phyloP scores from a whole-genome alignment of 1,140 invertebrate species.

The Bombus huntii region DNA sequence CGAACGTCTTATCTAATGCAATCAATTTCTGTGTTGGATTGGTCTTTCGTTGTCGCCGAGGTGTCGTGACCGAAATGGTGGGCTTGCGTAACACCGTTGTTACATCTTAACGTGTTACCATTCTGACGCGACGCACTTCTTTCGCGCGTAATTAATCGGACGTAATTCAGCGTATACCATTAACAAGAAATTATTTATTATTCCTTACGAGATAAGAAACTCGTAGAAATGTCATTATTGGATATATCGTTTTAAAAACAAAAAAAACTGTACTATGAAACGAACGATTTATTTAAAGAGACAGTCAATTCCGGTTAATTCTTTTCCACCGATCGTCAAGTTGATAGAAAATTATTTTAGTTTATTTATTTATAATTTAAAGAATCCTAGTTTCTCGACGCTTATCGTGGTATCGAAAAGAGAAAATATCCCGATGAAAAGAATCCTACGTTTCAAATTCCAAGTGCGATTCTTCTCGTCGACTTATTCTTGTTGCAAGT shows the following conservation, averaged over 20 bases:
- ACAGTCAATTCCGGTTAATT: not conserved
- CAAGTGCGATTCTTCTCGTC: not conserved
- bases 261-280: not conserved
- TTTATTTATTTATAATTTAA: not conserved
- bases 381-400: not conserved
- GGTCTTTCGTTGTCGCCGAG: slow-evolving; percentile 8
- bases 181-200: too few species aligned
- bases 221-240: not conserved
- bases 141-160: too few species aligned
- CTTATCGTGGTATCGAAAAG: too few species aligned
- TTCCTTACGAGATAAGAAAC: too few species aligned
- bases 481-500: not conserved
- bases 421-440: too few species aligned
- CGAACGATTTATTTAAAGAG: not conserved
- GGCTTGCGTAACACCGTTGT: not conserved
- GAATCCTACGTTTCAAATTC: too few species aligned
- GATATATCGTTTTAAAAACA: too few species aligned
- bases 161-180: too few species aligned
- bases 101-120: too few species aligned
- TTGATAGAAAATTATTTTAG: not conserved
- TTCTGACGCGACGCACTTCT: too few species aligned
- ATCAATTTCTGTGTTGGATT: not conserved
- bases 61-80: not conserved
- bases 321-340: not conserved
- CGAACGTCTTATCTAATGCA: not conserved